Evolutionary conservation across 2,113 vertebrate species (phyloP), one percentile per base, ranked within the genome.

Genomic region (Larimichthys crocea): DNA sequence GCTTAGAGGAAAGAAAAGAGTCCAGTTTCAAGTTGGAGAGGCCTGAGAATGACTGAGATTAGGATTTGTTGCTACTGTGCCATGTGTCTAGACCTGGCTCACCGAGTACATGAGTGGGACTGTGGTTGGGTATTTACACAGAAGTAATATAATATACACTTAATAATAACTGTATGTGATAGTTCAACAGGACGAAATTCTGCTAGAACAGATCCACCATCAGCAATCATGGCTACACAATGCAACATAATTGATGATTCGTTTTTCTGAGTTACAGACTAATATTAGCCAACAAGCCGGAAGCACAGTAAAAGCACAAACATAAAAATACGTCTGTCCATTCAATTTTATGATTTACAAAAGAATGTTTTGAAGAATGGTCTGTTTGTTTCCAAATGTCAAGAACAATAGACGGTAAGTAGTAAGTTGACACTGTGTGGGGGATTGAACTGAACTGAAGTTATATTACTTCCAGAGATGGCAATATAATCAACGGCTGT

Each of bases 1-100:
- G 84, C 83, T 87, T 67, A 82, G 73, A 91, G 85, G 86, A 80
- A 89, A 87, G 79, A 81, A 92, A 92, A 86, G 86, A 82, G 56
- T 89, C 79, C 48, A 61, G 88, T 91, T 91, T 87, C 88, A 85
- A 89, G 70, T 85, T 81, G 72, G 82, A 85, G 73, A 83, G 67
- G 69, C 85, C 71, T 70, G 61, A 79, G 86, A 89, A 86, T 88
- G 87, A 84, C 61, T 65, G 64, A 83, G 80, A 90, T 87, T 89
- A 88, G 75, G 61, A 81, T 82, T 66, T 62, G 70, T 79, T 87
- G 80, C 86, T 92, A 79, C 87, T 86, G 84, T 79, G 88, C 76
- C 80, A 74, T 86, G 79, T 88, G 82, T 86, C 67, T 80, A 78
- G 68, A 67, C 44, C 70, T 65, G 67, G 60, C 53, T 73, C 46